phyloP scores from a whole-genome alignment of 2,797 vertebrate genomes.

The Sarcoramphus papa region DNA sequence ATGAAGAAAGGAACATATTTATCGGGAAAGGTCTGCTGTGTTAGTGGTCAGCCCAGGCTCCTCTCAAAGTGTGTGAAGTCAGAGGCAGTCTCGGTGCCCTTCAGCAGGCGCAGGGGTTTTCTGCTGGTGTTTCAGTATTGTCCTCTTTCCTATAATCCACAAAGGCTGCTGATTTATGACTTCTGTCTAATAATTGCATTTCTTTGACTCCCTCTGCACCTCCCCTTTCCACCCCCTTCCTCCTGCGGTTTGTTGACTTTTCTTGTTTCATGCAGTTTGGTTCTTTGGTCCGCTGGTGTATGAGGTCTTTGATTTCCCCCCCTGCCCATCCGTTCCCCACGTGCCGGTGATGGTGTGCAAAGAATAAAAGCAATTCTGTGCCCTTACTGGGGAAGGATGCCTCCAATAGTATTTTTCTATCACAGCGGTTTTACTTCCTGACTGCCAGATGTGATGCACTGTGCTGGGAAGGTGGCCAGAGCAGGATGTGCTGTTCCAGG shows the following conservation, averaged over 20 bases:
- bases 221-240: not conserved
- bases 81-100: not conserved
- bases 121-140: not conserved
- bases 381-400: not conserved
- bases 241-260: not conserved
- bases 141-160: not conserved
- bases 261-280: not conserved
- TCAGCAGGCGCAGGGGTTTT: not conserved
- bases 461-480: conserved; percentile 24
- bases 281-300: not conserved
- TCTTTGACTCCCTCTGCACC: not conserved
- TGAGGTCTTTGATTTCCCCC: not conserved
- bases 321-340: accelerated
- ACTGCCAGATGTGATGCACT: not conserved
- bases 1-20: not conserved
- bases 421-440: not conserved
- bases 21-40: not conserved
- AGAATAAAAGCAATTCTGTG: not conserved
- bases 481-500: not conserved
- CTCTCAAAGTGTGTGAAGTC: not conserved
- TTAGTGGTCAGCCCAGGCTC: not conserved
- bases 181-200: not conserved
- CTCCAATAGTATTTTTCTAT: not conserved
- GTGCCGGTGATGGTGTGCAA: accelerated
- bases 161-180: not conserved